These are phyloP conservation scores for Pentalonia nigronervosa DNA, from an alignment of 1,140 invertebrate genomes.

Conservation along the genomic window DNA sequence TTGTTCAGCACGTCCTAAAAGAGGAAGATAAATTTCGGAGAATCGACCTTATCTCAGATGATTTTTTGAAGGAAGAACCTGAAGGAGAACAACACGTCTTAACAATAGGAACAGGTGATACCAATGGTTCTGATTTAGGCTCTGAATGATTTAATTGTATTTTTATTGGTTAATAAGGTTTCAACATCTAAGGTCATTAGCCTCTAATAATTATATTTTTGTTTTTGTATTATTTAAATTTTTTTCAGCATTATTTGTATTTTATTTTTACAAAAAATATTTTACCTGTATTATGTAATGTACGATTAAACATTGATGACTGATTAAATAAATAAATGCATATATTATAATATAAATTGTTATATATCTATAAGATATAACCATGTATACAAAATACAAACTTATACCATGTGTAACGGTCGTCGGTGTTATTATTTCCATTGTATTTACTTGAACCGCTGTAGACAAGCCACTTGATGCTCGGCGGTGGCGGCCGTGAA, in stretches of 20 bases:
- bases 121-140: not conserved
- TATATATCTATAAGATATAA: no score
- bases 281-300: not conserved
- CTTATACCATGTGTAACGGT: no score
- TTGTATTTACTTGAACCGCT: not conserved
- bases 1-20: not conserved
- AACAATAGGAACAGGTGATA: slow-evolving; percentile 18
- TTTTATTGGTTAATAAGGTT: no score
- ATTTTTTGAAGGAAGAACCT: slow-evolving; percentile 2
- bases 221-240: no score
- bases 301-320: no score
- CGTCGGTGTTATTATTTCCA: not conserved
- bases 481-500: not conserved
- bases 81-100: not conserved
- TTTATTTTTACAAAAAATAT: not conserved
- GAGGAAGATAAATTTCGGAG: not conserved
- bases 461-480: not conserved
- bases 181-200: no score
- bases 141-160: not conserved
- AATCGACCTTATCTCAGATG: not conserved
- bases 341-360: no score
- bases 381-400: no score
- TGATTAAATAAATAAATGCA: no score
- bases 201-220: no score
- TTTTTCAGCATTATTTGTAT: not conserved